A percentile compares a stretch with the other conserved stretches of the same genome.
Conservation (phyloP, 1,140 invertebrate genomes). For the Oncopeltus fasciatus region DNA sequence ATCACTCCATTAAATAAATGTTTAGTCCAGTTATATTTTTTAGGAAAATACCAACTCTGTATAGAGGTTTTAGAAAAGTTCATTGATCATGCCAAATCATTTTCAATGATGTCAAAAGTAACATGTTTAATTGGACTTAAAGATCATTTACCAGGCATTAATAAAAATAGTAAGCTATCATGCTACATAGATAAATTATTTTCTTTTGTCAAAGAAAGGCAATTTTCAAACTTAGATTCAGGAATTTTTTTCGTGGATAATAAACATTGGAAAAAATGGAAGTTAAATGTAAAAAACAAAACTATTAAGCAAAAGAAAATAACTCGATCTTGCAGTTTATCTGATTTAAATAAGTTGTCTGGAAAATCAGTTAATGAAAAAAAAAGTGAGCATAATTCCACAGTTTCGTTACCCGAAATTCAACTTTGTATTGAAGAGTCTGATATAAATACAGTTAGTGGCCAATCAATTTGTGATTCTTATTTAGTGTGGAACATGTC, state of each 20-base stretch:
- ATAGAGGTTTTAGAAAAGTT: conserved; percentile 32
- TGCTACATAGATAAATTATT: conserved; percentile 31
- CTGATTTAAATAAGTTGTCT: background rate
- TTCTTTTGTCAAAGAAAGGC: conserved; percentile 28
- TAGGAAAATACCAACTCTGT: conserved; percentile 35
- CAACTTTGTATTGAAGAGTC: background rate
- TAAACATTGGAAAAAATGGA: conserved; percentile 29
- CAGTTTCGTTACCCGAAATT: background rate
- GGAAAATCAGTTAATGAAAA: background rate
- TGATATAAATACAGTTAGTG: background rate
- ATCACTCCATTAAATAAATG: conserved; percentile 34
- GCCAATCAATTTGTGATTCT: background rate
- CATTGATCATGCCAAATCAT: conserved; percentile 12
- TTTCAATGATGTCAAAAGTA: conserved; percentile 12
- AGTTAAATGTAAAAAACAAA: conserved; percentile 25
- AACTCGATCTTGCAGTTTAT: background rate
- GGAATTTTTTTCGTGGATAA: conserved; percentile 39
- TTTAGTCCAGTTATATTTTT: conserved; percentile 35
- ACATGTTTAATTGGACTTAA: conserved; percentile 14
- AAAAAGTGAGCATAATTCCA: background rate
- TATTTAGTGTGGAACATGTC: background rate
- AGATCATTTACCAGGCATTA: conserved; percentile 7
- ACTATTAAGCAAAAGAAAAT: conserved; percentile 24
- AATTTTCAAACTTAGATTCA: conserved; percentile 31
- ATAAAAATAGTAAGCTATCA: conserved; percentile 18